These are phyloP conservation scores for Mallateleia sp. DNA, from an alignment of 2,888 invertebrate species.

Conservation along the genomic window DNA sequence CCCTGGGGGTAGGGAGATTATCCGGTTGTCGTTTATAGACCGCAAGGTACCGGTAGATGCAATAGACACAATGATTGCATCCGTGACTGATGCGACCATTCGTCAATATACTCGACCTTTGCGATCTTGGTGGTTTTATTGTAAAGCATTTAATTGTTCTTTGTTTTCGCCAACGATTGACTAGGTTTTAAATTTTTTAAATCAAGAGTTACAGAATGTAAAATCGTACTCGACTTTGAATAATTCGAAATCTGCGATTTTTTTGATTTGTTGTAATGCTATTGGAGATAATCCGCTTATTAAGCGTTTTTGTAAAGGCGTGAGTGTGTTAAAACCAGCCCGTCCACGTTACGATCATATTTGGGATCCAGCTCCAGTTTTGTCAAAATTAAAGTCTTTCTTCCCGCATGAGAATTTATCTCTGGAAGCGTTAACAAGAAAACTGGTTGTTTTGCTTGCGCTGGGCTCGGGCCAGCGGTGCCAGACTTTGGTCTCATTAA, in stretches of 20 bases:
- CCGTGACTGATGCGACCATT: conserved; percentile 63
- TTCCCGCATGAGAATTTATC: conserved; percentile 1
- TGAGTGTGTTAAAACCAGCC: conserved; percentile 48
- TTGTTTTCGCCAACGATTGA: conserved; percentile 21
- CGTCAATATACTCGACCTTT: conserved; percentile 55
- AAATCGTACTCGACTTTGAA: conserved; percentile 2
- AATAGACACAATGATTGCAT: conserved; percentile 28
- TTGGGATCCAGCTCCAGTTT: conserved; percentile 78
- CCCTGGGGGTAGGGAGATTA: conserved; percentile 27
- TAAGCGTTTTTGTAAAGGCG: conserved; percentile 2
- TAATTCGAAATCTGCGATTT: not conserved
- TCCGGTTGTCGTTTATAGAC: conserved; percentile 11
- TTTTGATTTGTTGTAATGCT: not conserved
- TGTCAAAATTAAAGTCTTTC: conserved; percentile 61
- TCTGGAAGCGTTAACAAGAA: conserved; percentile 30
- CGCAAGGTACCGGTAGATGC: not conserved
- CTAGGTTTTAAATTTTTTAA: conserved; percentile 52
- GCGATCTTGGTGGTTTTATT: conserved; percentile 60
- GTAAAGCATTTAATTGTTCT: not conserved
- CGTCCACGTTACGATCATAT: conserved; percentile 74
- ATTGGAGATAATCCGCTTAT: not conserved
- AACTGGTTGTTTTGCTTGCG: conserved; percentile 69
- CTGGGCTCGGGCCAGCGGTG: conserved; percentile 73
- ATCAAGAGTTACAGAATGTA: not conserved
- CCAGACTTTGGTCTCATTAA: conserved; percentile 73